Evolutionary conservation across 2,888 invertebrate species (phyloP).

Genomic region (Agonopterix alstromeriana): DNA sequence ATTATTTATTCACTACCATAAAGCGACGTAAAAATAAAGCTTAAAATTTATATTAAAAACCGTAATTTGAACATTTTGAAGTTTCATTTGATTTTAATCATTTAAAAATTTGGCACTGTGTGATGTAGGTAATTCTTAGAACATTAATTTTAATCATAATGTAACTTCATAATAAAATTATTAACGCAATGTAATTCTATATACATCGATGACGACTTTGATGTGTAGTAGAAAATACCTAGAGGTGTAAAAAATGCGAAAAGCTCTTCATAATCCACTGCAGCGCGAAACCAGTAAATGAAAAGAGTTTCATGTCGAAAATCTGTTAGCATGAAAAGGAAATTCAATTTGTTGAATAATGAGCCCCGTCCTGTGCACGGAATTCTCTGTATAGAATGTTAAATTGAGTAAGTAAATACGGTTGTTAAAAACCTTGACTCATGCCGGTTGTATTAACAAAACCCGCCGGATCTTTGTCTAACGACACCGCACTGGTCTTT

Average conservation of each 20-base stretch:
- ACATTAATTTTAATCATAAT: too few species aligned
- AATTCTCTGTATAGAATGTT: constrained; percentile 34
- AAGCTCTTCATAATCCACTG: not conserved
- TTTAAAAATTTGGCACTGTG: too few species aligned
- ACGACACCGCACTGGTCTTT: constrained; percentile 8
- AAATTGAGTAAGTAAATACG: constrained; percentile 29
- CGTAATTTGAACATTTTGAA: too few species aligned
- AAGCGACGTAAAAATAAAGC: too few species aligned
- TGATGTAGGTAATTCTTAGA: too few species aligned
- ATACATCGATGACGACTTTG: too few species aligned
- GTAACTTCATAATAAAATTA: too few species aligned
- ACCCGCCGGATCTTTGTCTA: constrained; percentile 9
- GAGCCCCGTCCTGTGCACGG: constrained; percentile 37
- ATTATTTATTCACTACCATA: too few species aligned
- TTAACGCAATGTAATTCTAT: too few species aligned
- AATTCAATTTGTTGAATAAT: constrained; percentile 40
- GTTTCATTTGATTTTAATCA: too few species aligned
- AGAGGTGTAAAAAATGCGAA: not conserved
- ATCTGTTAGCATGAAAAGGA: constrained; percentile 27
- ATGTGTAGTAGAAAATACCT: too few species aligned
- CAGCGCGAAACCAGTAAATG: constrained; percentile 2
- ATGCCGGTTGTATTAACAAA: constrained; percentile 9
- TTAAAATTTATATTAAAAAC: too few species aligned
- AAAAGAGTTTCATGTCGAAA: constrained; percentile 21
- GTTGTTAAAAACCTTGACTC: constrained; percentile 13